These are phyloP conservation scores for Plecturocebus donacophilus DNA, from an alignment of 2,113 vertebrate genomes.

Conservation along the genomic window DNA sequence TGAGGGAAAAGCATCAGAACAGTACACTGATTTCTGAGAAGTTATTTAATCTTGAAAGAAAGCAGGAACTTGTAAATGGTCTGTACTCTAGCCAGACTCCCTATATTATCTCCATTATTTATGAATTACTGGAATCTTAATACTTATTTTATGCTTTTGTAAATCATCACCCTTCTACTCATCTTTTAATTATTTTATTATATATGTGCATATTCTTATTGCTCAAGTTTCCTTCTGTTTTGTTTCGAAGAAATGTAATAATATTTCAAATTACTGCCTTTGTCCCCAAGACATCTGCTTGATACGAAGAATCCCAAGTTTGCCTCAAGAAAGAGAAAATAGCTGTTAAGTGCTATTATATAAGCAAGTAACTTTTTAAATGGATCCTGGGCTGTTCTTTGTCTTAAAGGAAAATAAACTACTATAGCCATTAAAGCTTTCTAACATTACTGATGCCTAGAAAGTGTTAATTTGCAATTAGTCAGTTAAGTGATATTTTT, in stretches of 20 bases:
- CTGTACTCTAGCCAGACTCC: background rate
- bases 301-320: background rate
- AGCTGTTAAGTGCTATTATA: background rate
- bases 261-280: background rate
- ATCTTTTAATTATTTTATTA: conserved; percentile 39
- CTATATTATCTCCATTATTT: conserved; percentile 12
- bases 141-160: background rate
- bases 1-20: background rate
- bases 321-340: background rate
- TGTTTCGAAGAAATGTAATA: background rate
- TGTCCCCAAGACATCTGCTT: background rate
- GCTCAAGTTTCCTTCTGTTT: background rate
- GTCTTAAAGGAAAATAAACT: background rate
- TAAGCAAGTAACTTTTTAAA: background rate
- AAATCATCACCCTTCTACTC: background rate
- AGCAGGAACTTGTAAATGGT: conserved; percentile 41
- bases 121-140: conserved; percentile 38
- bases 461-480: conserved; percentile 57
- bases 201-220: background rate
- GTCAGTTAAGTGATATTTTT: conserved; percentile 39
- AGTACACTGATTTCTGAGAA: conserved; percentile 55
- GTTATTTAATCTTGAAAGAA: conserved; percentile 29
- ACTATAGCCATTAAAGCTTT: background rate
- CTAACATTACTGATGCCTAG: background rate
- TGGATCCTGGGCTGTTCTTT: background rate